Conservation (phyloP, 2,797 vertebrate species). For the Florisuga fusca region DNA sequence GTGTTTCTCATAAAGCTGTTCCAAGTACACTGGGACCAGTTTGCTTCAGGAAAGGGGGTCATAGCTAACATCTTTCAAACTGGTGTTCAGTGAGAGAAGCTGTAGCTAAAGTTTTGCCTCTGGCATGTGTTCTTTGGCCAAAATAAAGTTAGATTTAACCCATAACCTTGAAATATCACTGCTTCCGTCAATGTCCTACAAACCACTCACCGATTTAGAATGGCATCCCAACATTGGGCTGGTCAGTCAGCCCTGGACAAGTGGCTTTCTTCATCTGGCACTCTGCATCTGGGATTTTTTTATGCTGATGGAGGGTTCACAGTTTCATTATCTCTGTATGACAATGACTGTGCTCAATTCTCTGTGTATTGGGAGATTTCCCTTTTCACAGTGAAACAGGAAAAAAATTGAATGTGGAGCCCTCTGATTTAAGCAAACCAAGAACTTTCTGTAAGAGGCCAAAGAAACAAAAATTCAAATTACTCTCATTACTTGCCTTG, state of each 20-base stretch:
- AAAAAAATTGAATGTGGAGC: accelerated
- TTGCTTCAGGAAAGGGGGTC: background rate
- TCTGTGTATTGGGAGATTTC: background rate
- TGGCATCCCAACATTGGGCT: background rate
- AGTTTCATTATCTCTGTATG: background rate
- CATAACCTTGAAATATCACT: background rate
- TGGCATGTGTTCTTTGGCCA: background rate
- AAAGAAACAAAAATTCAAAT: background rate
- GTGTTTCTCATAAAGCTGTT: background rate
- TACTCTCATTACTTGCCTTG: background rate
- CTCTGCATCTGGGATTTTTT: background rate
- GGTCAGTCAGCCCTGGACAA: background rate
- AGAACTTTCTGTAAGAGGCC: background rate
- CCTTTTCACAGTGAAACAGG: background rate
- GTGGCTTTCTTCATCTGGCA: background rate
- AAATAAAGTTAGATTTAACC: background rate
- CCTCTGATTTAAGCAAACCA: background rate
- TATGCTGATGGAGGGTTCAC: background rate
- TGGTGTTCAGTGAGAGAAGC: background rate
- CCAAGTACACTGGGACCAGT: too few relatives aligned
- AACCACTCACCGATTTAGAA: background rate
- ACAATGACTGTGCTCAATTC: background rate
- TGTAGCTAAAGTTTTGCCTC: background rate
- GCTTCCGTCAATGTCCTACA: background rate
- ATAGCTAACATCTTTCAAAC: background rate